Evolutionary conservation across 2,113 vertebrate genomes (phyloP), one percentile per base, ranked within the genome.

Genomic region (Pipa parva): DNA sequence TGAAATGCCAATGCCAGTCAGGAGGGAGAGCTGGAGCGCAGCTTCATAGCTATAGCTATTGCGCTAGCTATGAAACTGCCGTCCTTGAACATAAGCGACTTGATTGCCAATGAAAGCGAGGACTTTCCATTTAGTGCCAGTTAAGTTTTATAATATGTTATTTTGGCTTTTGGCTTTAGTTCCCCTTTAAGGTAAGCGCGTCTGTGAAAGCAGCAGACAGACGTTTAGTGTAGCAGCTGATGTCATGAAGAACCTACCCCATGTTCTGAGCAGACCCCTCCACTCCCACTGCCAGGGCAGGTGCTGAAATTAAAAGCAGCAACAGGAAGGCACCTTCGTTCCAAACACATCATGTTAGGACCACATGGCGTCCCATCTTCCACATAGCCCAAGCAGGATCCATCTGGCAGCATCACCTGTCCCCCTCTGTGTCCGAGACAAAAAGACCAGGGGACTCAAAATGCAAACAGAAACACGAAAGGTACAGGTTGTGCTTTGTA

Each of bases 331-430:
- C 95, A 98, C 83, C 86, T 93, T 62, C 85, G 92, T 65, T 92
- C 94, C 78, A 95, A 80, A 78, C 95, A 97, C 87, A 97, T 86
- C 93, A 97, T 97, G 77, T 92, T 93, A 71, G 95, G 94, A 3
- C 95, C 95, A 1, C 95, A 98, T 25, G 93, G 92, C 0, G 94
- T 94, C 73, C 95, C 95, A 0, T 95, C 91, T 80, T 95, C 93
- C 78, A 98, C 92, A 0, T 97, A 98, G 76, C 95, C 96, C 82
- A 98, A 80, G 77, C 93, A 91, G 0, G 94, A 92, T 59, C 93
- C 93, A 0, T 97, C 95, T 24, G 94, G 93, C 73, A 97, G 81
- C 76, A 94, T 84, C 69, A 94, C 94, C 0, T 97, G 94, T 62
- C 94, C 95, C 0, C 94, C 95, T 73, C 94, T 97, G 82, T 0